These are phyloP conservation scores for Zhuqinia jingwanae DNA, from an alignment of 2,888 invertebrate species.

Conservation along the genomic window DNA sequence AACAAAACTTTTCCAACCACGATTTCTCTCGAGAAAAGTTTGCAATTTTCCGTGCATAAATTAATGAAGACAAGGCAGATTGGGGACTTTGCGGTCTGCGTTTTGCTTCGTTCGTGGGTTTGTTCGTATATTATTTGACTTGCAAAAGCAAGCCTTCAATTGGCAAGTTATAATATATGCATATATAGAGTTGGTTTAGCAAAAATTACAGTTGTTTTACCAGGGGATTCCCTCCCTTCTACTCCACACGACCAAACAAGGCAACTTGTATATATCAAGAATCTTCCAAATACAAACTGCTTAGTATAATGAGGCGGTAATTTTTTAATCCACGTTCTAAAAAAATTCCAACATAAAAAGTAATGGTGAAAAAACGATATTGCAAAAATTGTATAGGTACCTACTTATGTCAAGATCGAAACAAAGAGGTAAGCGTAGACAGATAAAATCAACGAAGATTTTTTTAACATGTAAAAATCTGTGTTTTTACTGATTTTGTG, in stretches of 20 bases:
- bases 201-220: constrained; percentile 50
- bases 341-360: no score
- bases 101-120: no score
- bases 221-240: background rate
- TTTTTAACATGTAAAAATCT: no score
- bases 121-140: background rate
- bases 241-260: background rate
- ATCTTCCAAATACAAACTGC: constrained; percentile 36
- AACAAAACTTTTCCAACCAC: constrained; percentile 42
- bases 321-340: no score
- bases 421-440: no score
- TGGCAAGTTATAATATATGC: constrained; percentile 24
- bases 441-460: no score
- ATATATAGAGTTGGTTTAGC: constrained; percentile 4
- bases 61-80: constrained; percentile 47
- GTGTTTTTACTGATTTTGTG: no score
- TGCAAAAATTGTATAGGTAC: no score
- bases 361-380: no score
- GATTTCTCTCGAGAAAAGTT: constrained; percentile 44
- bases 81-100: constrained; percentile 48
- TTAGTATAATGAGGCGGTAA: constrained; percentile 21
- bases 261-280: background rate
- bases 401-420: no score
- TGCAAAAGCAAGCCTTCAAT: background rate
- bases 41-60: constrained; percentile 61